Percentiles rank a stretch among this genome's conserved stretches.
phyloP scores from a whole-genome alignment of 1,140 invertebrate species.

The Gonatopus flavifemur region DNA sequence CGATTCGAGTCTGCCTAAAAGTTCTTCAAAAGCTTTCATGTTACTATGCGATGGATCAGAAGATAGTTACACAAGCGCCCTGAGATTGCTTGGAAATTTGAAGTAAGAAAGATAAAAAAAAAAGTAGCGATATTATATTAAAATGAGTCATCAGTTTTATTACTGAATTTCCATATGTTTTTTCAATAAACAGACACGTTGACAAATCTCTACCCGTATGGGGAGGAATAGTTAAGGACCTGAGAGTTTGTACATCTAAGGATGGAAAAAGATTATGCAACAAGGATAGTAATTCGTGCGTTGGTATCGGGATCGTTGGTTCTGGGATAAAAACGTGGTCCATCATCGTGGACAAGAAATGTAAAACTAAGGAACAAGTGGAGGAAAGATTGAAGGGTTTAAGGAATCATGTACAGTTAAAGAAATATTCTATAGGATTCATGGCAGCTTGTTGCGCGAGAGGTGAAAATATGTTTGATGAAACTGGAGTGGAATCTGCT shows the following conservation, averaged over 20 bases:
- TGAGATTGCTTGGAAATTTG: no score
- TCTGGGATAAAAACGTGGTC: slow-evolving; percentile 44
- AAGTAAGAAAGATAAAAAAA: no score
- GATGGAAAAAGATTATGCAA: slow-evolving; percentile 9
- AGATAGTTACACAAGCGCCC: no score
- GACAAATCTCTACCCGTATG: slow-evolving; percentile 33
- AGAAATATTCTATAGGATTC: slow-evolving; percentile 55
- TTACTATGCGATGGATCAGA: slow-evolving; percentile 25
- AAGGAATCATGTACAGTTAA: slow-evolving; percentile 33
- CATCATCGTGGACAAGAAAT: slow-evolving; percentile 30
- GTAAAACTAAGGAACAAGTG: slow-evolving; percentile 28
- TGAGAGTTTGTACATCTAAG: slow-evolving; percentile 23
- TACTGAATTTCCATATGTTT: slow-evolving; percentile 7
- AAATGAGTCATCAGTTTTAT: slow-evolving; percentile 1
- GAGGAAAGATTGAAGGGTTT: slow-evolving; percentile 31
- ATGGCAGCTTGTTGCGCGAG: slow-evolving; percentile 65
- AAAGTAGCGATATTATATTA: background rate
- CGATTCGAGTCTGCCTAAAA: no score
- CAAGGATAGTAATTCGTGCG: slow-evolving; percentile 12
- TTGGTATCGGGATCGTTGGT: slow-evolving; percentile 39
- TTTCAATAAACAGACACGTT: slow-evolving; percentile 21
- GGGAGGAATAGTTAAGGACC: slow-evolving; percentile 36
- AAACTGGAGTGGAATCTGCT: slow-evolving; percentile 59
- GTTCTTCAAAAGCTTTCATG: slow-evolving; percentile 41
- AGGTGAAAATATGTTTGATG: slow-evolving; percentile 47